Conservation (phyloP, 1,140 invertebrate species). For the Solenopsis fugax region DNA sequence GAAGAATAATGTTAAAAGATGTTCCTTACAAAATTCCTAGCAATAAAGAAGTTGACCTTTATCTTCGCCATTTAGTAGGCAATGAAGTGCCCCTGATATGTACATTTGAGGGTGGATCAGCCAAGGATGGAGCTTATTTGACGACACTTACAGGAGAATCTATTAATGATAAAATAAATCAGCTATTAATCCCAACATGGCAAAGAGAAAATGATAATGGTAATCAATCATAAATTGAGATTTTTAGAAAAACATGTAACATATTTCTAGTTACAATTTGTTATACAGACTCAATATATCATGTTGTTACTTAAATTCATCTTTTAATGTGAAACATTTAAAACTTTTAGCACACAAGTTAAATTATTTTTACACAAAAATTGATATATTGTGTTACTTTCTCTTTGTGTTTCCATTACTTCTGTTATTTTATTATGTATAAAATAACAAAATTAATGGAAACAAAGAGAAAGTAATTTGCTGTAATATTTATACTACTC, state of each 20-base stretch:
- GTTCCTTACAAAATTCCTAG: conserved; percentile 75
- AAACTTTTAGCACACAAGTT: neutral
- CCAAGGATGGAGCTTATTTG: conserved; percentile 78
- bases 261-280: conserved; percentile 8
- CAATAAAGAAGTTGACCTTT: conserved; percentile 76
- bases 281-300: neutral
- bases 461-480: neutral
- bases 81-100: conserved; percentile 72
- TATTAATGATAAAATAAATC: conserved; percentile 79
- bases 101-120: conserved; percentile 69
- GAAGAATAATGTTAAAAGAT: conserved; percentile 77
- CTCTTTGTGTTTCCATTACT: conserved; percentile 28
- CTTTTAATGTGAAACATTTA: conserved; percentile 4
- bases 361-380: conserved; percentile 31
- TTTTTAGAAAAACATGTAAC: neutral
- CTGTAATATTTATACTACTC: neutral
- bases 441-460: too few relatives aligned
- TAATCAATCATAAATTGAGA: conserved; percentile 49
- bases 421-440: conserved; percentile 19
- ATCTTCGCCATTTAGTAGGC: conserved; percentile 73
- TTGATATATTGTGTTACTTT: conserved; percentile 36
- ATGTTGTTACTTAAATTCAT: neutral
- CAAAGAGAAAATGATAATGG: conserved; percentile 66
- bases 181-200: conserved; percentile 76
- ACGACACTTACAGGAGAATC: conserved; percentile 60